Evolutionary conservation across 2,797 vertebrate species (phyloP).

Genomic region (Manis pentadactyla): DNA sequence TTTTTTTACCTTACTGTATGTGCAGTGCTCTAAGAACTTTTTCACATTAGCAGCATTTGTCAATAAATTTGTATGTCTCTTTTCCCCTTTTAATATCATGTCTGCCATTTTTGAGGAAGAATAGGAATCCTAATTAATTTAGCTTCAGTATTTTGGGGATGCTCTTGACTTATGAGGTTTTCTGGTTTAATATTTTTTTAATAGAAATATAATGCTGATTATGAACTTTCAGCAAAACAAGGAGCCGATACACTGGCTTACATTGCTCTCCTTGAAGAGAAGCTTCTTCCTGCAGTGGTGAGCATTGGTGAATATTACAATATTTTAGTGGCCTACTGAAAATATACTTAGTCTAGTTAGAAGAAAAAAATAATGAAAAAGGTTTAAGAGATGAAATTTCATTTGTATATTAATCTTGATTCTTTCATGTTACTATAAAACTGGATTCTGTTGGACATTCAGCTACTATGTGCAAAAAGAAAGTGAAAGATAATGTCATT

Average conservation of each 20-base stretch:
- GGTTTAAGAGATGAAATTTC: constrained; percentile 7
- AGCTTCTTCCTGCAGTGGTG: constrained; percentile 95
- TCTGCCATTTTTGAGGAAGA: constrained; percentile 57
- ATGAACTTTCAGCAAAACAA: constrained; percentile 95
- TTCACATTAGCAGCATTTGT: neutral
- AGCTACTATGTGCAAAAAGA: neutral
- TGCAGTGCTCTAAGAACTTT: neutral
- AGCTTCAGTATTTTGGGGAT: constrained; percentile 24
- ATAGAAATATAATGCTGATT: constrained; percentile 97
- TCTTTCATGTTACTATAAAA: neutral
- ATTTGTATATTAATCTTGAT: neutral
- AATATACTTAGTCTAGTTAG: neutral
- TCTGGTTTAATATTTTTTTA: constrained; percentile 61
- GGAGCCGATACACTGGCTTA: constrained; percentile 98
- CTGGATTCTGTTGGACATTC: neutral
- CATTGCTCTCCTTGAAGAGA: constrained; percentile 96
- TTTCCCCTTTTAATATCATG: neutral
- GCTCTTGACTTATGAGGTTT: constrained; percentile 38
- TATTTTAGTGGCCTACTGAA: constrained; percentile 4
- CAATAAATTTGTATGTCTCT: neutral
- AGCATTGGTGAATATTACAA: constrained; percentile 63
- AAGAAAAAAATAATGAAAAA: constrained; percentile 24
- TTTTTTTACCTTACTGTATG: neutral
- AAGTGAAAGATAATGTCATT: constrained; percentile 29
- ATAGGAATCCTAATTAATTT: constrained; percentile 6